A percentile compares a stretch with the other conserved stretches of the same genome.
Conservation (phyloP, 2,888 invertebrate genomes). For the Aethes cnicana region DNA sequence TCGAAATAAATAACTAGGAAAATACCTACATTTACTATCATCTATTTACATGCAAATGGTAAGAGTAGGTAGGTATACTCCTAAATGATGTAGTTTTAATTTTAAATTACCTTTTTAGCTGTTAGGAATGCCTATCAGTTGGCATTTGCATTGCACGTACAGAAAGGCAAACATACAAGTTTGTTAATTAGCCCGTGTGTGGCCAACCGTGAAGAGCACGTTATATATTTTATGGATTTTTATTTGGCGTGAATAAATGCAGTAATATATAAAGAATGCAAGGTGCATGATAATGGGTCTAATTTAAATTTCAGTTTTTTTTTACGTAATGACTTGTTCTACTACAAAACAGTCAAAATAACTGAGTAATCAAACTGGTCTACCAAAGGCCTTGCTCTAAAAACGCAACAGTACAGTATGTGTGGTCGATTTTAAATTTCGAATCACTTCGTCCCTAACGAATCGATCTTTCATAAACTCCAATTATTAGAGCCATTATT, state of each 20-base stretch:
- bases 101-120: conserved; percentile 15
- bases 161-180: conserved; percentile 12
- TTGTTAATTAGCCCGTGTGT: conserved; percentile 22
- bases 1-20: too few species aligned
- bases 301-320: too few species aligned
- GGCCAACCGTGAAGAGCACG: conserved; percentile 12
- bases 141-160: conserved; percentile 20
- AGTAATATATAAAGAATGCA: too few species aligned
- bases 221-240: background rate
- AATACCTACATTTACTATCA: background rate
- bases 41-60: conserved; percentile 1
- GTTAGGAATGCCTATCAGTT: conserved; percentile 5
- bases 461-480: conserved; percentile 26
- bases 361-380: conserved; percentile 1
- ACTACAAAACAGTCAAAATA: too few species aligned
- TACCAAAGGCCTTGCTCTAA: background rate
- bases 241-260: background rate
- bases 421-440: conserved; percentile 26
- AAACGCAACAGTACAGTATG: conserved; percentile 3
- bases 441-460: conserved; percentile 21
- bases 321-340: too few species aligned
- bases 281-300: too few species aligned
- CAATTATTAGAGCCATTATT: conserved; percentile 30
- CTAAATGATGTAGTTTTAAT: conserved; percentile 22
- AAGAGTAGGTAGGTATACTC: background rate